Base-by-base conservation (phyloP, 2,113 vertebrate species). In the Erythrocebus patas region DNA sequence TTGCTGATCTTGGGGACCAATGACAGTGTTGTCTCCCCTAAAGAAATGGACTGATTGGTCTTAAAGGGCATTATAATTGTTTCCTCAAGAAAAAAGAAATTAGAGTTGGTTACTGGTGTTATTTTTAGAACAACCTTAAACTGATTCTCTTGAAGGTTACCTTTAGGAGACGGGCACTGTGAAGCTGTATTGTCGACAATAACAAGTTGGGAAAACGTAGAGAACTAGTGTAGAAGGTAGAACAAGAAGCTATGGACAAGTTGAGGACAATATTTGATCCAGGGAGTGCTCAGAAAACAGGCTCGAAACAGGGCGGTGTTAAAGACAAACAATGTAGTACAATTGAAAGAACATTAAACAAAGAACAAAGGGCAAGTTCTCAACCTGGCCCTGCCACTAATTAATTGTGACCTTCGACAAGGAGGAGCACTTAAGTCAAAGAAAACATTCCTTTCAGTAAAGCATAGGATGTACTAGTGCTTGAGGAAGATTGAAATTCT, bases 401-500 rank as follows among this genome's bases (percentile, higher is more conserved):
- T 50, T 57, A 88, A 27, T 13, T 90, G 59, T 86, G 88, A 70
- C 6, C 45, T 87, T 75, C 64, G 61, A 57, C 17, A 82, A 73
- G 16, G 14, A 90, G 35, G 32, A 25, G 13, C 6, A 59, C 45
- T 93, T 59, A 93, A 81, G 32, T 88, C 4, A 92, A 75, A 50
- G 55, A 96, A 93, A 59, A 7, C 20, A 78, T 86, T 93, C 27
- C 10, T 50, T 79, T 43, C 76, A 78, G 20, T 76, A 73, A 92
- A 68, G 30, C 45, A 32, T 81, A 11, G 14, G 14, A 55, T 80
- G 16, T 23, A 35, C 30, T 76, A 76, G 59, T 81, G 13, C 84
- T n/a, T 61, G 17, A 95, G 40, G 9, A 25, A 95, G 43, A 91
- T 16, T 84, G 57, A 94, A 96, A 84, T 92, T 93, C 82, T 75